phyloP scores from a whole-genome alignment of 1,140 invertebrate genomes.

The Zelostemma sp. region DNA sequence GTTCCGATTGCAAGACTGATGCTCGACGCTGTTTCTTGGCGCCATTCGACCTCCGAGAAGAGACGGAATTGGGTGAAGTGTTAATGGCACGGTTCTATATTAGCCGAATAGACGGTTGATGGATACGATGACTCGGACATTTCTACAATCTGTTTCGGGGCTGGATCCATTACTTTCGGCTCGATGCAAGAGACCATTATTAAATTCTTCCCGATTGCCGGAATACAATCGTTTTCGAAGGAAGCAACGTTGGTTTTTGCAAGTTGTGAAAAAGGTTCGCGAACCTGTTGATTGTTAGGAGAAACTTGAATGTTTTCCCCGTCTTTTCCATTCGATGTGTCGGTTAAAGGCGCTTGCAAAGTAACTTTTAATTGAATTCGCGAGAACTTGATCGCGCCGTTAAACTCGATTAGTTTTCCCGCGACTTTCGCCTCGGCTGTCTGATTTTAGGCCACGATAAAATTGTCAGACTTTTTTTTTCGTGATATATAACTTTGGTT shows the following conservation, averaged over 20 bases:
- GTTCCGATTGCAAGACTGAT: slow-evolving; percentile 29
- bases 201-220: no score
- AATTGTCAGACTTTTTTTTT: slow-evolving; percentile 36
- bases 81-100: slow-evolving; percentile 33
- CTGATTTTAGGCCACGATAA: slow-evolving; percentile 47
- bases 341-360: slow-evolving; percentile 38
- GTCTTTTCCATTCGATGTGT: slow-evolving; percentile 10
- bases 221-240: no score
- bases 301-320: no score
- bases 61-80: slow-evolving; percentile 28
- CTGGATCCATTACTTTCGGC: background rate
- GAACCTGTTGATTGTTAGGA: no score
- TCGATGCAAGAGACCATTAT: no score
- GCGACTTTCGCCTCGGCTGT: slow-evolving; percentile 33
- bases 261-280: no score
- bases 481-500: slow-evolving; percentile 53
- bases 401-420: slow-evolving; percentile 45
- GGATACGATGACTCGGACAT: slow-evolving; percentile 28
- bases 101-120: slow-evolving; percentile 28
- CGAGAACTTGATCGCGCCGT: slow-evolving; percentile 39
- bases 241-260: no score
- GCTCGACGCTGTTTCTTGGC: background rate
- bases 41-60: background rate
- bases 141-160: slow-evolving; percentile 27
- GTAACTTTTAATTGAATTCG: slow-evolving; percentile 47